phyloP scores from a whole-genome alignment of 2,113 vertebrate genomes.

The Ctenomys sociabilis region DNA sequence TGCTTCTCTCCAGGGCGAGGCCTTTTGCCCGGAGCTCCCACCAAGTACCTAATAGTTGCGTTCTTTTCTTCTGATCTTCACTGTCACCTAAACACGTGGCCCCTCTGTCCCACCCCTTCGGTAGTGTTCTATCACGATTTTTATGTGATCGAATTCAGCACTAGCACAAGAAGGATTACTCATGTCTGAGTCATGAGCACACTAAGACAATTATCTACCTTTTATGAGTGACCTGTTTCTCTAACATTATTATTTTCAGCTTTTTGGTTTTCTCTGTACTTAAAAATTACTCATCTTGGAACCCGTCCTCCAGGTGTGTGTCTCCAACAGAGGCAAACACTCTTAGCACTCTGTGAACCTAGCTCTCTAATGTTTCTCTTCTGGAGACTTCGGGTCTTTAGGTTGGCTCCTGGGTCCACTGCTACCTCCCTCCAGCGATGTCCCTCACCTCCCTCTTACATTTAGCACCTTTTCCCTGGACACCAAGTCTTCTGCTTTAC shows the following conservation, averaged over 20 bases:
- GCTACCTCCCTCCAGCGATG: background rate
- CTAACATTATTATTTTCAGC: background rate
- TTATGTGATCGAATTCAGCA: background rate
- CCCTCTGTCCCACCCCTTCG: background rate
- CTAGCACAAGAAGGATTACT: background rate
- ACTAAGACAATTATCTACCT: background rate
- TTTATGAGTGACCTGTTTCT: background rate
- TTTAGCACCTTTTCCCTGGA: background rate
- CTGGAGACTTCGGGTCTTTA: background rate
- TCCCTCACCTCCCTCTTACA: accelerated
- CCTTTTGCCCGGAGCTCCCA: background rate
- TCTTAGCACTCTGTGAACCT: background rate
- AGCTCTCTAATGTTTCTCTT: background rate
- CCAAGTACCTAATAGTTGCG: background rate
- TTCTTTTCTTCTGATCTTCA: background rate
- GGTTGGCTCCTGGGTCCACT: accelerated
- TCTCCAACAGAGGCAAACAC: background rate
- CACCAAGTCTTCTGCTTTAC: background rate
- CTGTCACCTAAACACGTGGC: no score
- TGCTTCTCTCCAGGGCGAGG: background rate
- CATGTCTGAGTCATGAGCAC: background rate
- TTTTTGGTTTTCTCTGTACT: background rate
- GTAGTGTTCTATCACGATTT: background rate
- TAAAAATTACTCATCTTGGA: background rate
- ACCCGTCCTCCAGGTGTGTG: background rate